These are phyloP conservation scores for Eristalis tenax DNA, from an alignment of 2,888 invertebrate species.

Conservation along the genomic window DNA sequence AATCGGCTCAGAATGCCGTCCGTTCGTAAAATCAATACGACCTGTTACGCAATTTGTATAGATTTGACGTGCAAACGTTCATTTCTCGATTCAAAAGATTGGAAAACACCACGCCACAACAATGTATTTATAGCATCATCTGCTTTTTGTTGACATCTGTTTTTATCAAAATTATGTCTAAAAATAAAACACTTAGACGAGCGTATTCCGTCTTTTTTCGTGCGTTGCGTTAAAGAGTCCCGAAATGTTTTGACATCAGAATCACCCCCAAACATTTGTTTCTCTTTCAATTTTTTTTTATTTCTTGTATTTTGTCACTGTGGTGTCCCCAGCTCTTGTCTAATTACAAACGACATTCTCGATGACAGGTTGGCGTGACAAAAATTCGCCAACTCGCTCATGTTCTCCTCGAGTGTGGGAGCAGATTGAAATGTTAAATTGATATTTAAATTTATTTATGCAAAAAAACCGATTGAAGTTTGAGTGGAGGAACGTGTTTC, in stretches of 20 bases:
- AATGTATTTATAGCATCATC: background rate
- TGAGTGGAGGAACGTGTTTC: background rate
- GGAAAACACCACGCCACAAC: background rate
- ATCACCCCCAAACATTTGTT: slow-evolving; percentile 9
- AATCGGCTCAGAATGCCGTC: background rate
- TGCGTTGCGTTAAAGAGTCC: background rate
- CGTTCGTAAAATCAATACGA: background rate
- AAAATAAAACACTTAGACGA: slow-evolving; percentile 22
- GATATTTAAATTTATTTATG: background rate
- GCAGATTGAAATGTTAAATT: background rate
- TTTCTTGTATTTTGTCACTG: background rate
- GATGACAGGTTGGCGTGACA: slow-evolving; percentile 30
- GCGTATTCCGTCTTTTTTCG: background rate
- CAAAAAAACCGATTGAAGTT: background rate
- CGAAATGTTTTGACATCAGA: slow-evolving; percentile 24
- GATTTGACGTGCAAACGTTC: background rate
- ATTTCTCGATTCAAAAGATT: background rate
- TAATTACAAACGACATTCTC: slow-evolving; percentile 21
- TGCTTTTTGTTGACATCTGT: background rate
- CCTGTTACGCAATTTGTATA: background rate
- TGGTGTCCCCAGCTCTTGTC: background rate
- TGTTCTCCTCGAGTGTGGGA: background rate
- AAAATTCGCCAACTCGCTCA: slow-evolving; percentile 16
- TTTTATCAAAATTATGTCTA: background rate
- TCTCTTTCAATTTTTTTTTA: background rate